Conservation (phyloP, 2,888 invertebrate species). For the Hypomecis atomaria region DNA sequence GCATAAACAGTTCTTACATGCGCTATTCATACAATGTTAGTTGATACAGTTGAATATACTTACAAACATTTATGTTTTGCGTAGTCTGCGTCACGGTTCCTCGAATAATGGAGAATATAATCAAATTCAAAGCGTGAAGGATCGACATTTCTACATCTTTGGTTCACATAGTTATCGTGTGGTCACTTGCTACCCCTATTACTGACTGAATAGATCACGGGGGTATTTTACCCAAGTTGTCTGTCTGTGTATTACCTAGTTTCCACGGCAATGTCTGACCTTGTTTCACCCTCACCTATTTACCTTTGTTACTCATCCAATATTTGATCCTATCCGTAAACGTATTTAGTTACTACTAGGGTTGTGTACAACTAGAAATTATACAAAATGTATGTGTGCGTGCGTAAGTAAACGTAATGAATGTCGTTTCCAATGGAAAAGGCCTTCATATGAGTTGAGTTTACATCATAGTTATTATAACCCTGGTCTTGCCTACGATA, state of each 20-base stretch:
- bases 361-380: not conserved
- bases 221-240: conserved; percentile 42
- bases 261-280: conserved; percentile 75
- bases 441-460: conserved; percentile 18
- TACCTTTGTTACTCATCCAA: conserved; percentile 61
- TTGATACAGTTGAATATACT: conserved; percentile 65
- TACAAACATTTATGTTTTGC: conserved; percentile 90
- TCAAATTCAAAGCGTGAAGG: conserved; percentile 42
- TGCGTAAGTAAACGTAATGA: conserved; percentile 10
- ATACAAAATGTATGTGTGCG: not conserved
- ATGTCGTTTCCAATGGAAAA: conserved; percentile 22
- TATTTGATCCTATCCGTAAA: conserved; percentile 39
- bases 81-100: conserved; percentile 83
- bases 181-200: conserved; percentile 17
- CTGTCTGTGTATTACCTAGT: conserved; percentile 69
- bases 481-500: not conserved
- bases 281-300: conserved; percentile 67
- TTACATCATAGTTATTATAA: conserved; percentile 12
- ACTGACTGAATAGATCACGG: conserved; percentile 33
- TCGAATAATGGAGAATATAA: conserved; percentile 51
- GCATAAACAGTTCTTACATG: conserved; percentile 36
- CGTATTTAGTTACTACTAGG: conserved; percentile 12
- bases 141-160: conserved; percentile 44
- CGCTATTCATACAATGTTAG: conserved; percentile 10
- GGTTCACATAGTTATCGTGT: conserved; percentile 31